Base-by-base conservation (phyloP, 2,888 invertebrate species). In the Syrista parreyssii region DNA sequence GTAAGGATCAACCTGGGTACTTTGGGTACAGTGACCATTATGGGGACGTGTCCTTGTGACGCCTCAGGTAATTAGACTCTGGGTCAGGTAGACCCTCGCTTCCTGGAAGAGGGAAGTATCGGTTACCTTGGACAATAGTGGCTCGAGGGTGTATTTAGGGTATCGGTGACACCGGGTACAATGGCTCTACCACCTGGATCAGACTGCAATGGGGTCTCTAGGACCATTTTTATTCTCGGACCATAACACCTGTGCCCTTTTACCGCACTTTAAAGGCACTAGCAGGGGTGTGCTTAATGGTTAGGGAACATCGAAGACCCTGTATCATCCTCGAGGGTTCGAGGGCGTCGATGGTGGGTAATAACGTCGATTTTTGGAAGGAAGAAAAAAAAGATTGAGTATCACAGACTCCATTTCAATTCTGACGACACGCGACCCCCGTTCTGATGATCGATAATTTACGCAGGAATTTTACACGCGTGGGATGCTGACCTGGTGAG, bases 141-240 rank as follows among this genome's bases (percentile, higher is more conserved):
- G 76, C 73, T 68, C 83, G 55, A 77, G 83, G 82, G 84, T 82
- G 84, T 89, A 86, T 88, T 89, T 89, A 83, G 86, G 84, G 84
- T 89, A 88, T 86, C 87, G 83, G 85, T 89, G 86, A 86, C 88
- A 88, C 83, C 76, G 80, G 79, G 81, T 78, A 87, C 87, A 86
- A 85, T 86, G 79, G 79, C 55, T 79, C 76, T 75, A 76, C 84
- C 89, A 87, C 84, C 86, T 88, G 88, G 86, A 31, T 71, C 71
- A 71, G 71, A 1, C 71, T 31, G 71, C 71, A 32, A 71, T 32
- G 71, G 71, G 71, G 12, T 32, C 71, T 0, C 1, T 15, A 9
- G 55, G 84, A 79, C 76, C 80, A 77, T 77, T 76, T 80, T 75
- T 79, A 68, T 77, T 68, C 77, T 40, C 75, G 36, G 71, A 71